phyloP scores from a whole-genome alignment of 1,140 invertebrate genomes.

The Drosophila arawakana region DNA sequence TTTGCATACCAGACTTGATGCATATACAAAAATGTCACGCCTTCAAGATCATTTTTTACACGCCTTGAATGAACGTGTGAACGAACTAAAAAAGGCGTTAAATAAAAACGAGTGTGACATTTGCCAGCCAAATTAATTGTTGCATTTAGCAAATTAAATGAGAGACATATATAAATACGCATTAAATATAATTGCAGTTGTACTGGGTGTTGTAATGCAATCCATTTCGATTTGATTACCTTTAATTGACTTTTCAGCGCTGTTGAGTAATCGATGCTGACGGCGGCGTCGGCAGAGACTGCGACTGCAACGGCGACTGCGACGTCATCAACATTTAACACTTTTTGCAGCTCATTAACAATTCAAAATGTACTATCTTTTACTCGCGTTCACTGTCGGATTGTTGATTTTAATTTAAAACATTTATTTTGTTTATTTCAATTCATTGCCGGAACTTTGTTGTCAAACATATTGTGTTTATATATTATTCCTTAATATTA shows the following conservation, averaged over 20 bases:
- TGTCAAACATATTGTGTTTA: conserved; percentile 73
- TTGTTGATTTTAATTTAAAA: conserved; percentile 33
- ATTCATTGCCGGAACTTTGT: conserved; percentile 67
- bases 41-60: background rate
- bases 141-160: conserved; percentile 57
- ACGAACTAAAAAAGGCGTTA: conserved; percentile 46
- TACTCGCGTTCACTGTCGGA: background rate
- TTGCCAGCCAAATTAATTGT: conserved; percentile 57
- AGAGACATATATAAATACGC: conserved; percentile 50
- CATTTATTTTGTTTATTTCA: conserved; percentile 68
- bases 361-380: conserved; percentile 60
- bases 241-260: conserved; percentile 82
- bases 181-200: conserved; percentile 63
- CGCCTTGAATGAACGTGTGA: background rate
- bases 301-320: conserved; percentile 2
- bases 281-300: conserved; percentile 25
- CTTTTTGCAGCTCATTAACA: conserved; percentile 71
- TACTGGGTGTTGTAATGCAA: conserved; percentile 64
- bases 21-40: background rate
- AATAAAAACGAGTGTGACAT: conserved; percentile 41
- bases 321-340: conserved; percentile 68
- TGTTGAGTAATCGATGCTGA: conserved; percentile 58
- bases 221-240: conserved; percentile 80
- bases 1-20: background rate
- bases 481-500: conserved; percentile 35